Conservation (phyloP, 2,888 invertebrate genomes). For the Thecocarcelia acutangulata region DNA sequence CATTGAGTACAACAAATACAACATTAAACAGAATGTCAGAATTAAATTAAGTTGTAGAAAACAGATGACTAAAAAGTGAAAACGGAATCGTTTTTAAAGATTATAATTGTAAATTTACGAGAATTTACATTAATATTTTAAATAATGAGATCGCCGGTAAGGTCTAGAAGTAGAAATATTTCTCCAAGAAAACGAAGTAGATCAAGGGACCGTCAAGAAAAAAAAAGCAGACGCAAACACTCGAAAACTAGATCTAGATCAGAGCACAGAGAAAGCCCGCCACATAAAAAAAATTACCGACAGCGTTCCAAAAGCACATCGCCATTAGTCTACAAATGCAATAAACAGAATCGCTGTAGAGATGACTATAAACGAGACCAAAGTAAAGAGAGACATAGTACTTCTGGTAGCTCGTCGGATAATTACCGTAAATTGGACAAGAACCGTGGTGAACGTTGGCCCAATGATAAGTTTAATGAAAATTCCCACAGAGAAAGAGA, state of each 20-base stretch:
- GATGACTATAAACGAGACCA: conserved; percentile 9
- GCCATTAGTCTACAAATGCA: conserved; percentile 38
- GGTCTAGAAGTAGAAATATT: conserved; percentile 64
- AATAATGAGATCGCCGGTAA: conserved; percentile 54
- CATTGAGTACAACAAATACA: too few relatives aligned
- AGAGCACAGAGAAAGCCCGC: conserved; percentile 5
- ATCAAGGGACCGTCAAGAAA: conserved; percentile 34
- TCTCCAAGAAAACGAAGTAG: conserved; percentile 43
- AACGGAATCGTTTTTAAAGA: too few relatives aligned
- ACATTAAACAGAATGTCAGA: too few relatives aligned
- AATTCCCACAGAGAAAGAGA: conserved; percentile 52
- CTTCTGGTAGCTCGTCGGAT: conserved; percentile 28
- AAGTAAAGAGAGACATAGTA: background rate
- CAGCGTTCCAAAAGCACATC: conserved; percentile 55
- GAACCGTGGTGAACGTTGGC: conserved; percentile 74
- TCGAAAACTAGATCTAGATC: conserved; percentile 48
- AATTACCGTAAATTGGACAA: conserved; percentile 14
- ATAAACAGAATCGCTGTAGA: conserved; percentile 29
- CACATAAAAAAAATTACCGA: background rate
- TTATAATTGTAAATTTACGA: too few relatives aligned
- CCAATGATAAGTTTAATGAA: conserved; percentile 75
- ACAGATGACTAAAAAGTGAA: background rate
- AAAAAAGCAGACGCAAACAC: conserved; percentile 8
- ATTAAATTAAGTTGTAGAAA: too few relatives aligned
- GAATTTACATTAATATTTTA: background rate